These are phyloP conservation scores for Cacoxenus indagator DNA, from an alignment of 2,888 invertebrate genomes.

Conservation along the genomic window DNA sequence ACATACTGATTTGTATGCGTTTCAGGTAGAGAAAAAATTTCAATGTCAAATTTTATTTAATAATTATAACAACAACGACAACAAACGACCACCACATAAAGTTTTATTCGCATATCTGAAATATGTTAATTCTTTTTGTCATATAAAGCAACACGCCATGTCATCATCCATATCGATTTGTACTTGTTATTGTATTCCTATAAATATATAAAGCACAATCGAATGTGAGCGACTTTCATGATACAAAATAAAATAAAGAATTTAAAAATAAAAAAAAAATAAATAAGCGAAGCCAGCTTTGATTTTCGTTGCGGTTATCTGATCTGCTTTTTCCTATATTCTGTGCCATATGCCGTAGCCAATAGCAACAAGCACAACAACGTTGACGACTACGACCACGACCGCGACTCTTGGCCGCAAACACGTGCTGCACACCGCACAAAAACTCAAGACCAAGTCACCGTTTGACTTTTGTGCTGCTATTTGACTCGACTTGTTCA, in stretches of 20 bases:
- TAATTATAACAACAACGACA: slow-evolving; percentile 26
- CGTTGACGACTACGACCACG: too few relatives aligned
- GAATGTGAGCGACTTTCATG: neutral
- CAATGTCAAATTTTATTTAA: slow-evolving; percentile 49
- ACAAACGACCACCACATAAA: slow-evolving; percentile 1
- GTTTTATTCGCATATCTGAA: slow-evolving; percentile 37
- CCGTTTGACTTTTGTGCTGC: neutral
- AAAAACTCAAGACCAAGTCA: neutral
- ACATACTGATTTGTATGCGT: neutral
- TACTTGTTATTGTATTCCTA: neutral
- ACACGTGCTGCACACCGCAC: slow-evolving; percentile 1
- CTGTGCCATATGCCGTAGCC: neutral
- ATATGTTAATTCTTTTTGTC: slow-evolving; percentile 52
- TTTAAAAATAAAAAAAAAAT: neutral
- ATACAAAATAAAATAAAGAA: neutral
- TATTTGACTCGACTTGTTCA: neutral
- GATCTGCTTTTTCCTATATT: neutral
- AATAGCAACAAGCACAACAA: too few relatives aligned
- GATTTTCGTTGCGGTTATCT: slow-evolving; percentile 7
- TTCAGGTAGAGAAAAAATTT: slow-evolving; percentile 35
- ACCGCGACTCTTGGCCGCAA: slow-evolving; percentile 3
- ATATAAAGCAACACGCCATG: slow-evolving; percentile 6
- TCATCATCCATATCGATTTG: neutral
- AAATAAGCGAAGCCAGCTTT: neutral
- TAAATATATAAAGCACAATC: neutral